Evolutionary conservation across 2,888 invertebrate genomes (phyloP).

Genomic region (Atrina japonica): DNA sequence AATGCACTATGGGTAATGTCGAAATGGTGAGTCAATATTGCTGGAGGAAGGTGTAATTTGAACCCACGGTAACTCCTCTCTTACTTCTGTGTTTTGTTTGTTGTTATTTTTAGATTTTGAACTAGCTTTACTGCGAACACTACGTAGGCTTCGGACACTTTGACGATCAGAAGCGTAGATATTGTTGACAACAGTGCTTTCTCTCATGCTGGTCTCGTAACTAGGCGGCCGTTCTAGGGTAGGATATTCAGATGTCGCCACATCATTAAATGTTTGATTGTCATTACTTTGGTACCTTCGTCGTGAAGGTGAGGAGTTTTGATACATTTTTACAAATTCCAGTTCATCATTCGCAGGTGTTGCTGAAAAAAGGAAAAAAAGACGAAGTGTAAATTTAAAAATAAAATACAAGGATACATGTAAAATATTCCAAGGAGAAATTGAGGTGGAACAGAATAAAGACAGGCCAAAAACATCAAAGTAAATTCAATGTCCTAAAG

Average conservation of each 20-base stretch:
- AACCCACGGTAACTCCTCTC: constrained; percentile 73
- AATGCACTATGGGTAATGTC: constrained; percentile 53
- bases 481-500: no score
- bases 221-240: constrained; percentile 71
- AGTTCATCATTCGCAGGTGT: constrained; percentile 78
- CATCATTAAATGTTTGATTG: constrained; percentile 46
- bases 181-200: constrained; percentile 56
- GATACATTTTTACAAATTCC: constrained; percentile 79
- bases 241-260: constrained; percentile 46
- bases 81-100: constrained; percentile 38
- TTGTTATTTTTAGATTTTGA: constrained; percentile 62
- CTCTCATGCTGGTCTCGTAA: constrained; percentile 72
- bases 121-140: constrained; percentile 69
- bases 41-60: constrained; percentile 71
- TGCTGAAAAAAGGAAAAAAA: constrained; percentile 64
- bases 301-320: constrained; percentile 55
- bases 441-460: no score
- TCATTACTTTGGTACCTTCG: constrained; percentile 41
- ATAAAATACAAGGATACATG: no score
- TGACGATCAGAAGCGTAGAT: constrained; percentile 66
- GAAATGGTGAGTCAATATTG: constrained; percentile 52
- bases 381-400: not conserved
- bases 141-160: constrained; percentile 59
- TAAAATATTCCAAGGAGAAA: no score
- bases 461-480: no score